phyloP scores from a whole-genome alignment of 2,797 vertebrate species.

The Momotus momota region DNA sequence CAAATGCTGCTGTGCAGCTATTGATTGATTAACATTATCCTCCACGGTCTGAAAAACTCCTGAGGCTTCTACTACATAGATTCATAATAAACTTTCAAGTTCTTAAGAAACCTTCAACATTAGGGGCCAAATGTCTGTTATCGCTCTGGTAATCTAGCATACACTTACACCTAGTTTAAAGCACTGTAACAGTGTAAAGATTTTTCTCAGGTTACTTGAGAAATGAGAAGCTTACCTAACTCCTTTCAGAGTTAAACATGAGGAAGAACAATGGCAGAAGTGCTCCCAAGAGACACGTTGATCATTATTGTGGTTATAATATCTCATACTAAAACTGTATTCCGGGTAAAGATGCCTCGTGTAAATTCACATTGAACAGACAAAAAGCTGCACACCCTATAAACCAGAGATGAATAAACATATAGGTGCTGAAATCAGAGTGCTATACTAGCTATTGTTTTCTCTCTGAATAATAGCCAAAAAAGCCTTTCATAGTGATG shows the following conservation, averaged over 20 bases:
- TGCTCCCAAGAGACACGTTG: neutral
- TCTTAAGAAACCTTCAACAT: neutral
- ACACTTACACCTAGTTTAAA: neutral
- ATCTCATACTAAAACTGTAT: neutral
- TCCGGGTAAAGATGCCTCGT: neutral
- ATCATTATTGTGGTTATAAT: neutral
- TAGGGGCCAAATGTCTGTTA: neutral
- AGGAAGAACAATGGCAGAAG: neutral
- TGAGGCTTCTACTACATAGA: neutral
- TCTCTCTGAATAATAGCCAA: neutral
- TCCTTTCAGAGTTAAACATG: neutral
- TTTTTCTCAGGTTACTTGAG: neutral
- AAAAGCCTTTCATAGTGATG: neutral
- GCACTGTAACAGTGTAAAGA: neutral
- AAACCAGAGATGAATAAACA: neutral
- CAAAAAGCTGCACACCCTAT: neutral
- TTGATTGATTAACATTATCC: neutral
- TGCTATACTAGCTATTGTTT: neutral
- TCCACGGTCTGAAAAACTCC: neutral
- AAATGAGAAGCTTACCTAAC: neutral
- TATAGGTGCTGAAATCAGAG: neutral
- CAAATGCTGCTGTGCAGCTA: neutral
- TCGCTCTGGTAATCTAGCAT: neutral
- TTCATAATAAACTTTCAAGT: neutral
- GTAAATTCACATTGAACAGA: neutral